Percentiles rank a stretch among this genome's conserved stretches.
Evolutionary conservation across 2,113 vertebrate species (phyloP).

Genomic region (human): DNA sequence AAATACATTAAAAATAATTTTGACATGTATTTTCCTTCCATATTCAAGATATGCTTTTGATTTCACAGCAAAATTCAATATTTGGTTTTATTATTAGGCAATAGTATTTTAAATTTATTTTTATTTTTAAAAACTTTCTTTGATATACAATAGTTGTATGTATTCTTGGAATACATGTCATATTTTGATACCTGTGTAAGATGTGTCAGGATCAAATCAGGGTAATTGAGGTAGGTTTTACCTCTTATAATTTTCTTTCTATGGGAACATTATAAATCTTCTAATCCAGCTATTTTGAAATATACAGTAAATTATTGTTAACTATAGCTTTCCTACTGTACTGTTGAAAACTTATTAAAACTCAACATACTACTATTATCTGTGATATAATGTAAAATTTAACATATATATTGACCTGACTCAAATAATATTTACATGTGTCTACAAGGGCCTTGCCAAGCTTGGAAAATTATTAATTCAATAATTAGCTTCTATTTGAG

Average conservation of each 20-base stretch:
- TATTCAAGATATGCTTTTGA: not conserved
- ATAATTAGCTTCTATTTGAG: not conserved
- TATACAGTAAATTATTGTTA: not conserved
- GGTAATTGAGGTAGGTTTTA: not conserved
- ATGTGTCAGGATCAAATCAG: not conserved
- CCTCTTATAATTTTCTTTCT: not conserved
- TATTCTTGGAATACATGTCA: not conserved
- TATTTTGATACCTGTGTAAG: not conserved
- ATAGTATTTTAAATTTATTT: not conserved
- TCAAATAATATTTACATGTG: not conserved
- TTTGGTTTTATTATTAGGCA: not conserved
- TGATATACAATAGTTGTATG: not conserved
- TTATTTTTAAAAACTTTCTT: not conserved
- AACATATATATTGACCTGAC: not conserved
- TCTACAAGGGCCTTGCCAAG: not conserved
- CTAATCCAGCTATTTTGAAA: not conserved
- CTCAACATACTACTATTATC: not conserved
- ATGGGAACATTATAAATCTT: not conserved
- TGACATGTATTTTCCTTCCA: not conserved
- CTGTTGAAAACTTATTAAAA: not conserved
- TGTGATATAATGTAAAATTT: not conserved
- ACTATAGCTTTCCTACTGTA: not conserved
- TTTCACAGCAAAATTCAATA: not conserved
- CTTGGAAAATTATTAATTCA: constrained; percentile 6
- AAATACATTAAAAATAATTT: not conserved